phyloP scores from a whole-genome alignment of 2,888 invertebrate genomes.

The Paralinhomoeus sp. region DNA sequence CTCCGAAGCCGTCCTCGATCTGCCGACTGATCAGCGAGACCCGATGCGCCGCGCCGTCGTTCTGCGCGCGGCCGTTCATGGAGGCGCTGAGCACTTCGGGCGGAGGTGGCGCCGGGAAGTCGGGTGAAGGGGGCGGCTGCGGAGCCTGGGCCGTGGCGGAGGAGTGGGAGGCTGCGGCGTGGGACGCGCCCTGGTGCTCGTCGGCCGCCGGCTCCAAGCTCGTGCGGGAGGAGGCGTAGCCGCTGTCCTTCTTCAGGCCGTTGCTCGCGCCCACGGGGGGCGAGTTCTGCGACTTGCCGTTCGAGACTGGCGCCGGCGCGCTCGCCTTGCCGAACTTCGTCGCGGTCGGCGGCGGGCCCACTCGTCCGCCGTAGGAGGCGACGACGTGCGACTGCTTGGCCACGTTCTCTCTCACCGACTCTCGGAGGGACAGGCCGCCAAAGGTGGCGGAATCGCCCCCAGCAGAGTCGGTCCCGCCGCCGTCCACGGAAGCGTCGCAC shows the following conservation, averaged over 20 bases:
- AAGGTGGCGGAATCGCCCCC: background rate
- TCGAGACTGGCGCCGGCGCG: background rate
- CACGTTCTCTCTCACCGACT: conserved; percentile 22
- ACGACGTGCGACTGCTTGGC: background rate
- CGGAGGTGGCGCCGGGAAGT: conserved; percentile 4
- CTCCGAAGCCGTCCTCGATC: conserved; percentile 18
- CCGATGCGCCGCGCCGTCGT: conserved; percentile 9
- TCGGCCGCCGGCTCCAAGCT: conserved; percentile 21
- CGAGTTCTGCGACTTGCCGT: background rate
- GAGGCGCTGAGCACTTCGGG: conserved; percentile 9
- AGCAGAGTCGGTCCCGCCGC: background rate
- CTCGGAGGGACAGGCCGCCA: conserved; percentile 15
- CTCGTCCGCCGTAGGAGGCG: no score
- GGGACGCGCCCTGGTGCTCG: background rate
- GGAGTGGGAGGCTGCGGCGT: background rate
- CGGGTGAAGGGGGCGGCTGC: background rate
- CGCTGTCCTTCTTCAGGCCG: conserved; percentile 6
- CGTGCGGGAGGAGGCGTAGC: conserved; percentile 24
- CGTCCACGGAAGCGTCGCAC: background rate
- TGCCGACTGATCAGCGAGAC: conserved; percentile 21
- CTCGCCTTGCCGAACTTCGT: background rate
- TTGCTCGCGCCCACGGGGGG: background rate
- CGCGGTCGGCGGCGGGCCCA: no score
- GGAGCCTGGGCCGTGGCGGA: background rate
- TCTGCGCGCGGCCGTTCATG: conserved; percentile 1